Conservation (phyloP, 2,888 invertebrate species). For the Pyrgus malvae region DNA sequence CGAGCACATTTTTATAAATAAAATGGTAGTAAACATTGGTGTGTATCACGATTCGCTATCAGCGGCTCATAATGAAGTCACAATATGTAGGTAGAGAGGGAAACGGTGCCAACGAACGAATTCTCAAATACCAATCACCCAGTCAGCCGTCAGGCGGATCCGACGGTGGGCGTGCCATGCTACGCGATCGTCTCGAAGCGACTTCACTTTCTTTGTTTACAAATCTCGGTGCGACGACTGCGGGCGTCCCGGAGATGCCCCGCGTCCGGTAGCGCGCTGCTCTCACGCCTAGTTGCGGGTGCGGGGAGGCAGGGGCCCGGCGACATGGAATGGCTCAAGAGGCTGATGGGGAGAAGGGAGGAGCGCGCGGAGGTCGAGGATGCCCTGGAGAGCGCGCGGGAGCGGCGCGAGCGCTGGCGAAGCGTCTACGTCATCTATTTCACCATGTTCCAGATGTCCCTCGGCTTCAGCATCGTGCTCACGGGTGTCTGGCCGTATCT, state of each 20-base stretch:
- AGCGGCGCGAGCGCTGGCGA: constrained; percentile 87
- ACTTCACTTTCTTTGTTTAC: constrained; percentile 43
- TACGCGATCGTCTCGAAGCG: constrained; percentile 17
- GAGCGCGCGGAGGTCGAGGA: constrained; percentile 23
- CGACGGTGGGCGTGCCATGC: constrained; percentile 14
- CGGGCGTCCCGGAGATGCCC: constrained; percentile 7
- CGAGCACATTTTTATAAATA: not conserved
- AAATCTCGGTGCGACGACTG: constrained; percentile 17
- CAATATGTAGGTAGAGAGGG: constrained; percentile 33
- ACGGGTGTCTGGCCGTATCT: constrained; percentile 95
- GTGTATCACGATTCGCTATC: constrained; percentile 9
- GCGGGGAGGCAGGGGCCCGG: not conserved
- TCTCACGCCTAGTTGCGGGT: not conserved
- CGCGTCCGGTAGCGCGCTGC: not conserved
- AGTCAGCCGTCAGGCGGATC: constrained; percentile 27
- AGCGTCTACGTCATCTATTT: constrained; percentile 92
- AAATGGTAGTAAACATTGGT: not conserved
- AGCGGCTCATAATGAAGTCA: constrained; percentile 23
- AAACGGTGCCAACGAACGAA: constrained; percentile 39
- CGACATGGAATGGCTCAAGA: constrained; percentile 59
- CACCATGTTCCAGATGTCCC: constrained; percentile 94
- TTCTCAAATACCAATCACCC: constrained; percentile 34
- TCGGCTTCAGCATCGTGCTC: constrained; percentile 93
- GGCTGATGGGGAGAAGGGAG: constrained; percentile 41
- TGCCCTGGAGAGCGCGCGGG: constrained; percentile 84